Conservation (phyloP, 2,797 vertebrate species). For the Triplophysa bombifrons region DNA sequence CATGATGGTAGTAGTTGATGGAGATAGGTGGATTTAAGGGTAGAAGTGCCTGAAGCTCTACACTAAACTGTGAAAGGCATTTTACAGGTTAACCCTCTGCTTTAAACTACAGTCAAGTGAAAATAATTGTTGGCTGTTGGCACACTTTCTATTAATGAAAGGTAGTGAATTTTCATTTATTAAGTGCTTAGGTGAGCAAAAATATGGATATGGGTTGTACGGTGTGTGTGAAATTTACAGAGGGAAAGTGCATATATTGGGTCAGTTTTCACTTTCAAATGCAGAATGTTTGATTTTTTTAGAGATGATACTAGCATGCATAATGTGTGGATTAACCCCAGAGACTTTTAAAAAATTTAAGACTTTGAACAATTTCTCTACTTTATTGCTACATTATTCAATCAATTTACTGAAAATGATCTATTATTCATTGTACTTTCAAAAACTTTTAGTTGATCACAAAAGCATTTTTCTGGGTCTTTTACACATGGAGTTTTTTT, state of each 20-base stretch:
- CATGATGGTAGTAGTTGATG: constrained; percentile 36
- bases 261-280: neutral
- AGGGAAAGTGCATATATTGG: neutral
- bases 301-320: neutral
- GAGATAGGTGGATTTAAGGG: constrained; percentile 41
- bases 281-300: neutral
- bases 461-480: too few relatives aligned
- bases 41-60: constrained; percentile 33
- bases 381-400: too few relatives aligned
- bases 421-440: too few relatives aligned
- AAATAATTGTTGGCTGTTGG: constrained; percentile 23
- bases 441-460: too few relatives aligned
- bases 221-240: neutral
- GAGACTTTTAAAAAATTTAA: too few relatives aligned
- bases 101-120: constrained; percentile 30
- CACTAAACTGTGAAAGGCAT: constrained; percentile 42
- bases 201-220: neutral
- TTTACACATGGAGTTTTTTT: too few relatives aligned
- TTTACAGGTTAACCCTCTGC: constrained; percentile 40
- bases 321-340: neutral
- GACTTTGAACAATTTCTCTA: too few relatives aligned
- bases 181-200: constrained; percentile 10
- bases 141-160: neutral
- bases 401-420: too few relatives aligned
- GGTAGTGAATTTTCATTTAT: neutral